Conservation (phyloP, 2,888 invertebrate genomes). For the Dicranocentrus wangi region DNA sequence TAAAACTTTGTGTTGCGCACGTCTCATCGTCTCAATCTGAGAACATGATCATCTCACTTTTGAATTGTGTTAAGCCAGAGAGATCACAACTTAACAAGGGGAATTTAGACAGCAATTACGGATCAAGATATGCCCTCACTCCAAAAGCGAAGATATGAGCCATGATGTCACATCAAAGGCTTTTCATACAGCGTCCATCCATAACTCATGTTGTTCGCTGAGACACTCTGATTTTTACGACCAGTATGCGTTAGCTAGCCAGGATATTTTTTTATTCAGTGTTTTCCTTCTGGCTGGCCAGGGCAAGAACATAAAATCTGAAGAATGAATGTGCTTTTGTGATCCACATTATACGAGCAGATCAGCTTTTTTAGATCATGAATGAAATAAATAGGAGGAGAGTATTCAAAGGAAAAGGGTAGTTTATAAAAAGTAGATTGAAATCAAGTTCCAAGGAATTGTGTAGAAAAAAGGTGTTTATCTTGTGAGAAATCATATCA, state of each 20-base stretch:
- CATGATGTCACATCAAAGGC: not conserved
- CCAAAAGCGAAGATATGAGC: too few species aligned
- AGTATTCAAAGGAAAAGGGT: not conserved
- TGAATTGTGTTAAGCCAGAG: too few species aligned
- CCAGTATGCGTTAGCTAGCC: too few species aligned
- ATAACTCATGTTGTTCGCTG: not conserved
- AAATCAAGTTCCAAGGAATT: constrained; percentile 53
- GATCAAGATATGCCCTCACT: too few species aligned
- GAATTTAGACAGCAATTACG: too few species aligned
- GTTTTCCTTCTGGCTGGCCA: not conserved
- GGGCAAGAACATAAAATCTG: not conserved
- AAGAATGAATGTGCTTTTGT: too few species aligned
- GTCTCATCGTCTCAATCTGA: too few species aligned
- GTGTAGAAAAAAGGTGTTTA: constrained; percentile 62
- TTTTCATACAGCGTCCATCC: not conserved
- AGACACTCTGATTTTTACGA: constrained; percentile 13
- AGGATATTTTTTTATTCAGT: not conserved
- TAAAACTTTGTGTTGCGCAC: too few species aligned
- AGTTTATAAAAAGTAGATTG: constrained; percentile 45
- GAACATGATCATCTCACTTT: too few species aligned
- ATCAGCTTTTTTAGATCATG: too few species aligned
- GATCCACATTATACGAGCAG: too few species aligned
- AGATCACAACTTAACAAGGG: not conserved
- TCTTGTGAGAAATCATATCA: constrained; percentile 66
- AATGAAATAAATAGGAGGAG: constrained; percentile 5